Base-by-base conservation (phyloP, 2,797 vertebrate species). In the Enteromius fasciolatus region DNA sequence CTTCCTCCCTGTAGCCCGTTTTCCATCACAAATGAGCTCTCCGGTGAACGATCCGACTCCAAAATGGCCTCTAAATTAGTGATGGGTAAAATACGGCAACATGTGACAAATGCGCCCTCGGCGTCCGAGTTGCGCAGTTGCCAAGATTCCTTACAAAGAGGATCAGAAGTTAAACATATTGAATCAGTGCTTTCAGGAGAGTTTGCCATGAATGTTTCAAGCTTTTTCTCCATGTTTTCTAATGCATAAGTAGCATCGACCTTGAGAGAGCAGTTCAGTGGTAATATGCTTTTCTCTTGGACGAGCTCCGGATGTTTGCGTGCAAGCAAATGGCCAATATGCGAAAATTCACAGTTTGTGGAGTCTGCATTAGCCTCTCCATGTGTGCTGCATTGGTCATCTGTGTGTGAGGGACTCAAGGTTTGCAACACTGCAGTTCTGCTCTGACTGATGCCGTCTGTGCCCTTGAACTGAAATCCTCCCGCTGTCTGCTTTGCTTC, bases 11-110 rank as follows among this genome's bases (percentile, higher is more conserved):
- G 68, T 54, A 69, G 54, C 69, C 10, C 18, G 12, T 63, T 75
- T 48, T 86, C 76, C 12, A 77, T 25, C 17, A 77, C 7, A 44
- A 78, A 64, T 10, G 36, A 57, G 72, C 52, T 82, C 18, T 90
- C 83, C 41, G 77, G 75, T 72, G 72, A 78, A 50, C 20, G 80
- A 48, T 88, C 87, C 0, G 64, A 69, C 77, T 88, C 86, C 67
- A 86, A 61, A 86, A 86, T 84, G 5, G 86, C 86, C 44, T 89
- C 83, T 36, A 86, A 80, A 72, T 80, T 83, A 46, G 83, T 81
- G 17, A 85, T 59, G 14, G 84, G 86, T 10, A 78, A 39, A 61
- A 83, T 66, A 36, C 46, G 81, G 61, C 48, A 74, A 68, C 33
- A 84, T 25, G 59, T 23, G 44, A 82, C 85, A 63, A 76, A 82